Conservation (phyloP, 2,113 vertebrate species). For the Eubucco bourcierii region DNA sequence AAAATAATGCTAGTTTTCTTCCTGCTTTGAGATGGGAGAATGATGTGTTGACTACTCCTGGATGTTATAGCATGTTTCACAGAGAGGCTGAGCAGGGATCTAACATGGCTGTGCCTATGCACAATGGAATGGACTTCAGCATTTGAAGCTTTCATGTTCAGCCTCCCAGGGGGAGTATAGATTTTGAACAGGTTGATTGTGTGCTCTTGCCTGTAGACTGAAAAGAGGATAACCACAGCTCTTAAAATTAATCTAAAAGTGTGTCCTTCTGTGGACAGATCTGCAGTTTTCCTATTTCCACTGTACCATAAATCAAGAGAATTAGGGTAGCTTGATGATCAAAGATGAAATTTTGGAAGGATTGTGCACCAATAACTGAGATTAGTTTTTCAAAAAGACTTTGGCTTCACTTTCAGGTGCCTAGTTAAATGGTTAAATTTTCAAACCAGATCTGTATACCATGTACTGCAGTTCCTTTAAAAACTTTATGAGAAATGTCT, state of each 20-base stretch:
- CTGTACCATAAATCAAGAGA: neutral
- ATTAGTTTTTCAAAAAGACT: neutral
- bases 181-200: neutral
- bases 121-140: neutral
- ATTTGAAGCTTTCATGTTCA: neutral
- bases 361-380: neutral
- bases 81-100: neutral
- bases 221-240: neutral
- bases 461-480: neutral
- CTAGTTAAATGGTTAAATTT: neutral
- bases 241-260: neutral
- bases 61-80: conserved; percentile 7
- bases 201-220: neutral
- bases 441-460: neutral
- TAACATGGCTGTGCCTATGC: neutral
- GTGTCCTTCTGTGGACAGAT: neutral
- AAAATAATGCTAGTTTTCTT: conserved; percentile 62
- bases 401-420: neutral
- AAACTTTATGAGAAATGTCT: neutral
- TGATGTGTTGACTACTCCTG: conserved; percentile 20
- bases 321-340: neutral
- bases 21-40: conserved; percentile 25
- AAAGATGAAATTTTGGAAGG: neutral
- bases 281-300: neutral
- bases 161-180: neutral